These are phyloP conservation scores for Nasonia oneida DNA, from an alignment of 2,888 invertebrate genomes.

Conservation along the genomic window DNA sequence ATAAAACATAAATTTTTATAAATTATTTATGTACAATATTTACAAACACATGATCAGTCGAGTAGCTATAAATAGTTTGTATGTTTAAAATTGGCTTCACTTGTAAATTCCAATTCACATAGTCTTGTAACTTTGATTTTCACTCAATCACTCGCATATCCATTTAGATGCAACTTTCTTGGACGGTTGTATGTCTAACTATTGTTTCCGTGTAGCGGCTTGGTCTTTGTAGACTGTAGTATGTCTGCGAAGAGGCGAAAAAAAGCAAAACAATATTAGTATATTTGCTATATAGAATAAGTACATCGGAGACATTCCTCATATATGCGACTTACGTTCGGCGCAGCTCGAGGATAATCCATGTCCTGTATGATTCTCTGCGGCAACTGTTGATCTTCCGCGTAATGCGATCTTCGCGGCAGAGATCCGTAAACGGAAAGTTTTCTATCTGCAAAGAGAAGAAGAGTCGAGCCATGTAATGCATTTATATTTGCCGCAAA, in stretches of 20 bases:
- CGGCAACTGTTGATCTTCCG: conserved; percentile 73
- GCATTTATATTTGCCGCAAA: no score
- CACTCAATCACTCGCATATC: conserved; percentile 10
- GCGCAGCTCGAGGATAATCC: conserved; percentile 74
- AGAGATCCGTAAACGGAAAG: conserved; percentile 74
- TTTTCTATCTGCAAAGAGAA: conserved; percentile 72
- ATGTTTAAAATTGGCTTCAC: conserved; percentile 67
- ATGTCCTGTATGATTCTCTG: conserved; percentile 73
- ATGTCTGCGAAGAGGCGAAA: conserved; percentile 69
- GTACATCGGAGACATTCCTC: conserved; percentile 52
- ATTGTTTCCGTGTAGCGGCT: conserved; percentile 72
- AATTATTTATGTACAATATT: conserved; percentile 78
- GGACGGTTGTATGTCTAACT: conserved; percentile 71
- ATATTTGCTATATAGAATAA: not conserved
- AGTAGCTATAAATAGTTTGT: conserved; percentile 72
- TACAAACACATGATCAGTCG: conserved; percentile 74
- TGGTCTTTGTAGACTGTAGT: conserved; percentile 75
- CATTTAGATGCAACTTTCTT: conserved; percentile 75
- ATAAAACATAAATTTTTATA: conserved; percentile 62
- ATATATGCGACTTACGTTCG: conserved; percentile 70
- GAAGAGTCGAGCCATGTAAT: not conserved
- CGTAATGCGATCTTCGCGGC: conserved; percentile 73
- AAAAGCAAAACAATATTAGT: not conserved
- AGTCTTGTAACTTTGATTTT: conserved; percentile 27
- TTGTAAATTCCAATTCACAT: conserved; percentile 47